phyloP scores from a whole-genome alignment of 2,113 vertebrate species.

The Chionodraco myersi region DNA sequence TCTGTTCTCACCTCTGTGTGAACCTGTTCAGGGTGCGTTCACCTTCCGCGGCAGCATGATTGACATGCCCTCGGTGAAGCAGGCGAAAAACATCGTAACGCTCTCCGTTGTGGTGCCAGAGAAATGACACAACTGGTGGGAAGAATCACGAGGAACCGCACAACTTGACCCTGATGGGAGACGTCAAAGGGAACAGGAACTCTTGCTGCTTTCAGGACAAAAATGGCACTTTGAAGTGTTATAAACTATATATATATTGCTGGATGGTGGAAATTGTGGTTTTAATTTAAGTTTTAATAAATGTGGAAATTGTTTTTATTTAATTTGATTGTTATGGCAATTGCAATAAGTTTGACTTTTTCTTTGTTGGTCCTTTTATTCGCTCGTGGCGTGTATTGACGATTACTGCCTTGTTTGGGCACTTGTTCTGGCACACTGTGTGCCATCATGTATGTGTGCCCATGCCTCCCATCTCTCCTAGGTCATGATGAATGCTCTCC shows the following conservation, averaged over 20 bases:
- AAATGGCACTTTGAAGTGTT: neutral
- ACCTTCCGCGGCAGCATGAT: slow-evolving; percentile 97
- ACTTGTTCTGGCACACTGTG: slow-evolving; percentile 55
- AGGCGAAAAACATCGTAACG: slow-evolving; percentile 95
- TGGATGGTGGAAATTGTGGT: neutral
- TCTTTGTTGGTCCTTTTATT: neutral
- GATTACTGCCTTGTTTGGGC: slow-evolving; percentile 6
- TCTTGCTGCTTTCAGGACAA: slow-evolving; percentile 2
- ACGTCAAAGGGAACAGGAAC: slow-evolving; percentile 25
- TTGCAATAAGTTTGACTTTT: neutral
- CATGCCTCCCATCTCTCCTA: slow-evolving; percentile 50
- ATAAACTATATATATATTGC: neutral
- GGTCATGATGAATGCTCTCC: slow-evolving; percentile 86
- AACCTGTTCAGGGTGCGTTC: slow-evolving; percentile 93
- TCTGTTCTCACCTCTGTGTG: slow-evolving; percentile 16
- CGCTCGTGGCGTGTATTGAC: neutral
- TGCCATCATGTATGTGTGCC: slow-evolving; percentile 21
- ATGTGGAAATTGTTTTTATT: neutral
- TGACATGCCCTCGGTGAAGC: slow-evolving; percentile 98
- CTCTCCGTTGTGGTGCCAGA: slow-evolving; percentile 89
- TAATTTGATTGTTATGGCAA: slow-evolving; percentile 2
- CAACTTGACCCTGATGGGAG: neutral
- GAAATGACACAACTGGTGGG: slow-evolving; percentile 46
- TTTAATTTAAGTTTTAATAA: slow-evolving; percentile 2
- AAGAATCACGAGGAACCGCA: slow-evolving; percentile 8